These are phyloP conservation scores for Bicyclus anynana DNA, from an alignment of 1,140 invertebrate genomes.

Conservation along the genomic window DNA sequence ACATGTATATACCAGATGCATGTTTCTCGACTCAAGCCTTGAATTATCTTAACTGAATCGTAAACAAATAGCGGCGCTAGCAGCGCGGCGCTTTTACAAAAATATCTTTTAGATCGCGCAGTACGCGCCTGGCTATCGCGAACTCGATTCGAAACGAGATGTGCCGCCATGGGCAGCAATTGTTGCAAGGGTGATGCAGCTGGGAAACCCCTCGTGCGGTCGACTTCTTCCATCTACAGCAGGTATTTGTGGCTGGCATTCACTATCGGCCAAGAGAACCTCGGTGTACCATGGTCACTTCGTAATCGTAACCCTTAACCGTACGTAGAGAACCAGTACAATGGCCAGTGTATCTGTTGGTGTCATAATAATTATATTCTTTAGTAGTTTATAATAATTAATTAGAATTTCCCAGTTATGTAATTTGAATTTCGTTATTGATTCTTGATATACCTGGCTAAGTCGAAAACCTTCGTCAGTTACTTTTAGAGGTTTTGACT, in stretches of 20 bases:
- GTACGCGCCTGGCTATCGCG: conserved; percentile 54
- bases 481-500: too few relatives aligned
- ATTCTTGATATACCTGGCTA: background rate
- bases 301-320: conserved; percentile 33
- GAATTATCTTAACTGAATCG: background rate
- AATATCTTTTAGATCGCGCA: conserved; percentile 52
- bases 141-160: conserved; percentile 57
- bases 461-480: background rate
- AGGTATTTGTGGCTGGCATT: conserved; percentile 63
- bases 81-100: conserved; percentile 52
- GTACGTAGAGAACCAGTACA: conserved; percentile 34
- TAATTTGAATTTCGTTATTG: conserved; percentile 1
- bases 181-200: conserved; percentile 70
- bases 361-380: background rate
- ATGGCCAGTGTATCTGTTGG: conserved; percentile 24
- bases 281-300: conserved; percentile 52
- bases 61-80: conserved; percentile 53
- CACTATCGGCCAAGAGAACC: conserved; percentile 45
- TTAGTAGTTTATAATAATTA: background rate
- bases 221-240: conserved; percentile 61
- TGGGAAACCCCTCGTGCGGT: conserved; percentile 52
- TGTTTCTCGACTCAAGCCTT: background rate
- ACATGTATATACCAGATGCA: background rate
- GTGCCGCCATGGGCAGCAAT: conserved; percentile 67
- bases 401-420: conserved; percentile 1